Base-by-base conservation (phyloP, 2,113 vertebrate genomes). In the Pseudonaja textilis region DNA sequence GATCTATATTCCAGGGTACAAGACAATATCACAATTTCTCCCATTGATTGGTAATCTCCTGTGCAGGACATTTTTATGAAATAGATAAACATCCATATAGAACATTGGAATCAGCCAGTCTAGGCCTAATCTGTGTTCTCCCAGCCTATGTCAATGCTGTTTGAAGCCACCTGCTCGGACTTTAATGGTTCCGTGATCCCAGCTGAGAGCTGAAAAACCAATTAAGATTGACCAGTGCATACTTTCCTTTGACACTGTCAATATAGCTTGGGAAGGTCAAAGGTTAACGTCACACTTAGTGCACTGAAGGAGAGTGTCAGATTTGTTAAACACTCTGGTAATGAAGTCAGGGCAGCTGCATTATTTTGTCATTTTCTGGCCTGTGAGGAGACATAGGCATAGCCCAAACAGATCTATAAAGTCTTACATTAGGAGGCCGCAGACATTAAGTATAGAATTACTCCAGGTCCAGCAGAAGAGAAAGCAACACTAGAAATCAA, bases 371-470 rank as follows among this genome's bases (percentile, higher is more conserved):
- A 56, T 95, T 87, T 90, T 91, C 56, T 89, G 91, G 93, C 85
- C 87, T 87, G 85, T 81, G 88, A 59, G 85, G 92, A 93, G 92
- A 94, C 92, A 91, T 95, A 88, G 39, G 0, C 64, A 91, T 94
- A 97, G 97, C 96, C 97, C 96, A 95, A 97, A 95, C 96, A 97
- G 96, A 98, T 98, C 98, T 92, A 98, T 98, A 97, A 9, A 2
- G 55, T 85, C 95, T 96, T 93, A 96, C 98, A 98, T 98, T 98
- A 98, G 97, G 91, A 93, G 95, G 93, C 92, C 95, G 55, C 54
- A 0, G 1, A 85, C 18, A 6, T 18, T 61, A n/a, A 0, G 96
- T 86, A 88, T 98, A 96, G 90, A 93, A 96, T 98, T 98, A 97
- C 97, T 90, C 47, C 4, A 86, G 89, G 91, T 88, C 93, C 1